Evolutionary conservation across 2,113 vertebrate species (phyloP).

Genomic region (Protobothrops mucrosquamatus): DNA sequence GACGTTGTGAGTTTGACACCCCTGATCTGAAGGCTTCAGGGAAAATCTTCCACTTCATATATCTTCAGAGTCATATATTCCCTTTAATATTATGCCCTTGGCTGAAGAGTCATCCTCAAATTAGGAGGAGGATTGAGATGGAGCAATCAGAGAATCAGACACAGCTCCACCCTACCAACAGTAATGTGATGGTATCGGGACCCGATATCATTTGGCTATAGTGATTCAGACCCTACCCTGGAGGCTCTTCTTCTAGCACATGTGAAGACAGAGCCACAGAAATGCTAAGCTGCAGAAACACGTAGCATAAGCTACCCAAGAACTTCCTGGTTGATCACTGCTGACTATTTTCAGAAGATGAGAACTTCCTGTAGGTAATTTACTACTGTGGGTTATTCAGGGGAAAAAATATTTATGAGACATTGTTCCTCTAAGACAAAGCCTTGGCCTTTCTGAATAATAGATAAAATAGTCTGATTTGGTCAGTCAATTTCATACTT

Average conservation of each 20-base stretch:
- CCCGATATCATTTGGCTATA: not conserved
- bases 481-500: not conserved
- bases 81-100: not conserved
- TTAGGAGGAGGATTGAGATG: not conserved
- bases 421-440: not conserved
- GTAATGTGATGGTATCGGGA: not conserved
- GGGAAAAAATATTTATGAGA: not conserved
- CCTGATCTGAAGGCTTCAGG: not conserved
- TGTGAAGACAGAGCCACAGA: not conserved
- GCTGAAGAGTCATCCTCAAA: not conserved
- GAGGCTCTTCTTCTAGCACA: not conserved
- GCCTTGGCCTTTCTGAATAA: not conserved
- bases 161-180: not conserved
- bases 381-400: not conserved
- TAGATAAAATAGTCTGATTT: not conserved
- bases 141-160: not conserved
- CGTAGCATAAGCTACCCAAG: not conserved
- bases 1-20: no score
- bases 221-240: not conserved
- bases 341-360: not conserved
- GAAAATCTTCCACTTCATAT: not conserved
- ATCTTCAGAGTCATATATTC: not conserved
- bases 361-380: not conserved
- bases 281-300: not conserved
- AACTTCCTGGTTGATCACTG: not conserved